Conservation (phyloP, 2,113 vertebrate species). For the Mustelus asterias region DNA sequence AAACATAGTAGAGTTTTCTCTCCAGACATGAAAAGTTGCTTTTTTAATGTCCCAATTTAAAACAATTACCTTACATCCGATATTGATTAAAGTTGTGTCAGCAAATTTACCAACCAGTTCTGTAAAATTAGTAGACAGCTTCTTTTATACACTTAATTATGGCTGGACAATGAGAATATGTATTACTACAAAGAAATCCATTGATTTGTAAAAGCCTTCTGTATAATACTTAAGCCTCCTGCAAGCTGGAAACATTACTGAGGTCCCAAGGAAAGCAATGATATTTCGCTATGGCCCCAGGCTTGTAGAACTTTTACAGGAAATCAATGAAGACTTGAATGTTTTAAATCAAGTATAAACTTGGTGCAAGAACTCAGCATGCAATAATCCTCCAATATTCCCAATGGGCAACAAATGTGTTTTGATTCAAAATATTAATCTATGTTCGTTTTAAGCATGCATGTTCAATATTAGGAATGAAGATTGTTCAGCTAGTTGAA, state of each 20-base stretch:
- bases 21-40: not conserved
- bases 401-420: not conserved
- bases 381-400: not conserved
- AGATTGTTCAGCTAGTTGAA: not conserved
- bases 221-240: not conserved
- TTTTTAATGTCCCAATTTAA: not conserved
- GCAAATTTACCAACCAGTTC: not conserved
- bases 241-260: not conserved
- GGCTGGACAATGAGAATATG: not conserved
- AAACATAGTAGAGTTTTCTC: not conserved
- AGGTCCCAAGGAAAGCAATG: not conserved
- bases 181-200: not conserved
- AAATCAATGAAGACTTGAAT: not conserved
- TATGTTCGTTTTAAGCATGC: too few relatives aligned
- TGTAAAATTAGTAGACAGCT: not conserved
- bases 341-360: constrained; percentile 1
- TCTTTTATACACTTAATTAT: not conserved
- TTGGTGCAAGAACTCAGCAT: not conserved
- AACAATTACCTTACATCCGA: not conserved
- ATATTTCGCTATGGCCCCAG: not conserved
- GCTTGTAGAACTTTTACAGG: not conserved
- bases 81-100: not conserved
- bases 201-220: not conserved
- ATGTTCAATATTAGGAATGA: not conserved
- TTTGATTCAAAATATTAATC: not conserved